Base-by-base conservation (phyloP, 1,140 invertebrate species). In the Sminthurides bifidus region DNA sequence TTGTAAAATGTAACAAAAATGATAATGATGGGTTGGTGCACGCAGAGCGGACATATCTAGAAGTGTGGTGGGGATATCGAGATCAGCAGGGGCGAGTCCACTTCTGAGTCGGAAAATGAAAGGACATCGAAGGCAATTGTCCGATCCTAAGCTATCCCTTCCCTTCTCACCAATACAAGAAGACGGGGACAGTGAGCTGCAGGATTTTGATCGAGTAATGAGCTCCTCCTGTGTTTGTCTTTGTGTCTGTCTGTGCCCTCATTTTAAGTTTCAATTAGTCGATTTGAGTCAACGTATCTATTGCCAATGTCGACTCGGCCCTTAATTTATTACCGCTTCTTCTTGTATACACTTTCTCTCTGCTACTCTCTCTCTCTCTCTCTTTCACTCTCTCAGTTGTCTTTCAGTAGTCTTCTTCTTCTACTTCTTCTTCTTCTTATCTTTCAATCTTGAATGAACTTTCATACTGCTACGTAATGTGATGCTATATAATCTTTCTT, bases 111-210 rank as follows among this genome's bases (percentile, higher is more conserved):
- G 72, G 54, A 73, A 74, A 65, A 56, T 70, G 12, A 65, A 71
- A 45, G 69, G 75, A 27, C 75, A 76, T 63, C 68, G 74, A 50
- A 70, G 75, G 17, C 73, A 76, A 62, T 66, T 75, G 52, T 76
- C 75, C 19, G 75, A 76, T 66, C 73, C 74, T 33, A 74, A 73
- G 66, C 67, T 75, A 23, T 67, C 71, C 65, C 66, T 72, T 43
- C 69, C 70, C 52, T 76, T 78, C 65, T 76, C 76, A 19, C 76
- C 76, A 26, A 75, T 77, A 33, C 73, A 76, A 65, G 76, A 78
- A 55, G 73, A 75, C 60, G 71, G 72, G 62, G 72, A 74, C 58
- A 69, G 74, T 60, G 74, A 77, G 49, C 58, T 64, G 24, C 62
- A 64, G 58, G 62, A 64, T 64, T 64, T 54, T 50, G 56, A 55